Percentiles rank a stretch among this genome's conserved stretches.
phyloP scores from a whole-genome alignment of 2,113 vertebrate genomes.

The Toxotes jaculatrix region DNA sequence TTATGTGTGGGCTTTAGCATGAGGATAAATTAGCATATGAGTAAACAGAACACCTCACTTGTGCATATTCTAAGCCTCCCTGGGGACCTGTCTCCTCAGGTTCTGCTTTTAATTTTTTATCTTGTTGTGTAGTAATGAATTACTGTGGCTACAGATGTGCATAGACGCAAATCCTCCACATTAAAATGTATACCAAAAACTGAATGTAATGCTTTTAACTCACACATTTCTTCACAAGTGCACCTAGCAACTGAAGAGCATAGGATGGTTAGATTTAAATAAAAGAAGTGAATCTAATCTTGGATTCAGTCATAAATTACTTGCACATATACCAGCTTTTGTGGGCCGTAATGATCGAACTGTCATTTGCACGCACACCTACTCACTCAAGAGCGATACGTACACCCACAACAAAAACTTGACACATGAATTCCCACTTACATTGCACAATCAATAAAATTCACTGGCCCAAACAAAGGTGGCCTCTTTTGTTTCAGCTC shows the following conservation, averaged over 20 bases:
- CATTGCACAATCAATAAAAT: constrained; percentile 54
- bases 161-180: constrained; percentile 15
- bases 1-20: constrained; percentile 59
- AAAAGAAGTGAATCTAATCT: neutral
- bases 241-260: neutral
- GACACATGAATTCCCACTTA: neutral
- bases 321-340: neutral
- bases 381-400: neutral
- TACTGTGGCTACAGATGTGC: constrained; percentile 43
- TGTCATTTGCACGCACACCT: neutral
- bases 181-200: constrained; percentile 10
- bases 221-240: neutral
- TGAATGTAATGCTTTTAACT: constrained; percentile 3
- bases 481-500: constrained; percentile 55
- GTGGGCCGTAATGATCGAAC: neutral
- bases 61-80: constrained; percentile 49
- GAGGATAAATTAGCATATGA: constrained; percentile 65
- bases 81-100: constrained; percentile 40
- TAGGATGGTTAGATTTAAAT: neutral
- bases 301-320: neutral
- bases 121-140: constrained; percentile 54
- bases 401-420: constrained; percentile 9
- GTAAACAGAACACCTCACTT: constrained; percentile 69
- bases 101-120: constrained; percentile 58
- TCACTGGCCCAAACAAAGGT: constrained; percentile 40